These are phyloP conservation scores for Staurois parvus DNA, from an alignment of 2,797 vertebrate genomes.

Conservation along the genomic window DNA sequence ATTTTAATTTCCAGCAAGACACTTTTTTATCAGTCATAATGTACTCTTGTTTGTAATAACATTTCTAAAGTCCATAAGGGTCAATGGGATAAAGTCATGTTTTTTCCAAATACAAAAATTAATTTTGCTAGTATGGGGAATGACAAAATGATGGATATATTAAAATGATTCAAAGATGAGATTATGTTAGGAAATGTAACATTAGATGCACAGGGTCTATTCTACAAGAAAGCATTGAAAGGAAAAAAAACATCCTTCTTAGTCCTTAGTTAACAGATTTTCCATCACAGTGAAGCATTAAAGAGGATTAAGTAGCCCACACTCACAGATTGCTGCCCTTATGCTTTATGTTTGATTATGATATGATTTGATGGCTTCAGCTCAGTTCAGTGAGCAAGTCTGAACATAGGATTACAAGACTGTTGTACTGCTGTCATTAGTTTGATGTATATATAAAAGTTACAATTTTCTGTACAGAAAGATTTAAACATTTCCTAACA, in stretches of 20 bases:
- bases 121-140: background rate
- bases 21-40: background rate
- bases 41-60: background rate
- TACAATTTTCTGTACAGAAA: background rate
- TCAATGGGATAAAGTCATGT: slow-evolving; percentile 20
- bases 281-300: slow-evolving; percentile 54
- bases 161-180: slow-evolving; percentile 32
- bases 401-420: slow-evolving; percentile 44
- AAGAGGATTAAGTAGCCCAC: slow-evolving; percentile 51
- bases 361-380: slow-evolving; percentile 54
- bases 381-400: slow-evolving; percentile 49
- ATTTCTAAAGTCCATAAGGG: slow-evolving; percentile 31
- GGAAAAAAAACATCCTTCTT: slow-evolving; percentile 50
- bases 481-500: background rate
- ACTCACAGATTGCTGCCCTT: slow-evolving; percentile 42
- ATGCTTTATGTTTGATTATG: slow-evolving; percentile 58
- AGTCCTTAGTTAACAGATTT: slow-evolving; percentile 50
- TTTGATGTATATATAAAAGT: slow-evolving; percentile 15
- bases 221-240: slow-evolving; percentile 20
- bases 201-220: slow-evolving; percentile 45
- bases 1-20: too few relatives aligned
- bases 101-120: slow-evolving; percentile 19
- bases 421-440: slow-evolving; percentile 18
- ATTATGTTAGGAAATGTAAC: slow-evolving; percentile 54
- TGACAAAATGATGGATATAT: slow-evolving; percentile 53